A percentile compares a stretch with the other conserved stretches of the same genome.
phyloP scores from a whole-genome alignment of 2,797 vertebrate species.

The Esox lucius region DNA sequence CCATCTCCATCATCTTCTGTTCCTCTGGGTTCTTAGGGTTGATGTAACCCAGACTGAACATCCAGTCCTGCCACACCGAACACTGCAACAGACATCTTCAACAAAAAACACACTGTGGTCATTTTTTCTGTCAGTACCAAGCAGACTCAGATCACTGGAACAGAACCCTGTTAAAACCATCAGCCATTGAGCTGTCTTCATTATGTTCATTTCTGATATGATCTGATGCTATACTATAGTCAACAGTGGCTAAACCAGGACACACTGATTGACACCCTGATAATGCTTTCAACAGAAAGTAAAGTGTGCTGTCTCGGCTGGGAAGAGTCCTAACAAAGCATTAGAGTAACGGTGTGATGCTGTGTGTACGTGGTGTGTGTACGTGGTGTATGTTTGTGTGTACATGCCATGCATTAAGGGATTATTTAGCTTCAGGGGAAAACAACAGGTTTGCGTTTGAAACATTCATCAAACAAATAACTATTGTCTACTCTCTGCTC shows the following conservation, averaged over 20 bases:
- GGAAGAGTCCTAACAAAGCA: neutral
- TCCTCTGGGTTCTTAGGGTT: constrained; percentile 98
- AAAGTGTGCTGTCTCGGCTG: neutral
- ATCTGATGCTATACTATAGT: constrained; percentile 30
- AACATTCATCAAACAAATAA: constrained; percentile 20
- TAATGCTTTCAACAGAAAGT: constrained; percentile 5
- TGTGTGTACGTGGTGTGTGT: no score
- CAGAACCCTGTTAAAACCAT: no score
- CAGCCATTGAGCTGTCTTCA: constrained; percentile 6
- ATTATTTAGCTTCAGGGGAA: no score
- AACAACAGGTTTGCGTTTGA: constrained; percentile 22
- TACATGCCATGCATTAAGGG: no score
- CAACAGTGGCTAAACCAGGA: constrained; percentile 18
- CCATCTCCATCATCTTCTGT: constrained; percentile 99
- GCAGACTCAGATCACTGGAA: no score
- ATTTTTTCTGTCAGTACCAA: no score
- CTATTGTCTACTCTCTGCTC: no score
- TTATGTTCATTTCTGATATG: constrained; percentile 30
- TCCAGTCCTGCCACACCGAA: constrained; percentile 99
- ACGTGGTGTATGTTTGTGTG: no score
- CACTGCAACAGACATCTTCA: constrained; percentile 96
- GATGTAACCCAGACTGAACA: constrained; percentile 99
- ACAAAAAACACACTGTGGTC: neutral
- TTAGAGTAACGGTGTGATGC: neutral
- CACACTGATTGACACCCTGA: constrained; percentile 8